Evolutionary conservation across 2,888 invertebrate genomes (phyloP).

Genomic region (Spicauda simplicius): DNA sequence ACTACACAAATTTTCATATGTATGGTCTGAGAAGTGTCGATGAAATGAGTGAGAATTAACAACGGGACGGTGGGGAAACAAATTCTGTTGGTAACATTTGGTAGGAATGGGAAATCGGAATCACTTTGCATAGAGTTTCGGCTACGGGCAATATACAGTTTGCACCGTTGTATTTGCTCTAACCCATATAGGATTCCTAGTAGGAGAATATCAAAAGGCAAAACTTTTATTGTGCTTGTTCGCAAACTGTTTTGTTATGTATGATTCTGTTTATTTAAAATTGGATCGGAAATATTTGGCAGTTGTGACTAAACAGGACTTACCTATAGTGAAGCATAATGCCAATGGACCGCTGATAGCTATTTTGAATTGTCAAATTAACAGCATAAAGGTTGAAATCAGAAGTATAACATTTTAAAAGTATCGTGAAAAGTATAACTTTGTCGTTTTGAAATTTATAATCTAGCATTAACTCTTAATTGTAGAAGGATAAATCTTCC

Average conservation of each 20-base stretch:
- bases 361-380: too few species aligned
- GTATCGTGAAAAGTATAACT: too few species aligned
- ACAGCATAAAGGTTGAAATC: too few species aligned
- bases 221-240: constrained; percentile 31
- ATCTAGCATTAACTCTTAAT: too few species aligned
- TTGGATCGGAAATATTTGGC: background rate
- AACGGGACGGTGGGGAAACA: constrained; percentile 38
- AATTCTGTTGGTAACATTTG: constrained; percentile 44
- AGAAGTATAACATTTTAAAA: too few species aligned
- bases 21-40: background rate
- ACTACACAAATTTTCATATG: constrained; percentile 8
- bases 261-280: constrained; percentile 18
- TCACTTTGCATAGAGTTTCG: constrained; percentile 33
- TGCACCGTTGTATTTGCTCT: constrained; percentile 21
- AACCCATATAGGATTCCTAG: constrained; percentile 29
- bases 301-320: background rate
- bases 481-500: too few species aligned
- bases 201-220: constrained; percentile 30
- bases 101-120: constrained; percentile 41
- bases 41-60: constrained; percentile 41
- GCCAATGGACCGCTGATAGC: too few species aligned
- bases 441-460: too few species aligned
- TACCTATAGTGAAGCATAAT: too few species aligned
- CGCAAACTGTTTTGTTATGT: constrained; percentile 20
- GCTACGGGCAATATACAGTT: constrained; percentile 31